Evolutionary conservation across 2,888 invertebrate species (phyloP), one percentile per base, ranked within the genome.

Genomic region (Phymatocera aterrima): DNA sequence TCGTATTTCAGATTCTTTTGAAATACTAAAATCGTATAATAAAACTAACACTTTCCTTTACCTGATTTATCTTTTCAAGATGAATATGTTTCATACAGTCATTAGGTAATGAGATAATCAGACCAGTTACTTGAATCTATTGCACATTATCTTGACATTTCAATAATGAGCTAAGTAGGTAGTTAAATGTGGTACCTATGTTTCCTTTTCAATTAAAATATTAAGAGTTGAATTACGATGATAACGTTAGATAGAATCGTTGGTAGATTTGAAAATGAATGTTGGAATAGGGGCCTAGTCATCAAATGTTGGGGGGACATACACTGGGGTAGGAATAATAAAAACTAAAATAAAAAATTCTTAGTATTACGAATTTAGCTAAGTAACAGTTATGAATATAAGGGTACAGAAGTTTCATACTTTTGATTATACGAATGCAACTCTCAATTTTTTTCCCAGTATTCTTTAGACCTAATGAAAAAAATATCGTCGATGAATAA

Each of bases 251-350:
- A 54, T 78, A 75, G 15, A 46, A 75, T 77, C 68, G 57, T 54
- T 60, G 75, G 21, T 75, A 75, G 75, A 75, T 75, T 75, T 57
- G 54, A 40, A 60, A 57, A 57, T 75, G 60, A 24, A 43, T 75
- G 57, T 57, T 75, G 24, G 43, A 34, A 48, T 72, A 54, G 48
- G 57, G 34, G 60, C 60, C 75, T 75, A 75, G 75, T 75, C 75
- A 75, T 57, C 60, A 60, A 28, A 57, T 18, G 0, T 28, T 75
- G 60, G 57, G 64, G 8, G 60, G 40, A 72, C 18, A 12, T 75
- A 75, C n/a, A n/a, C 57, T 75, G 31, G 6, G 43, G 46, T 54
- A 57, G 3, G n/a, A 40, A 40, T n/a, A n/a, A 60, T 40, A 15
- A 28, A 64, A 72, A 72, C 28, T 21, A 31, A 51, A 8, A 51